Evolutionary conservation across 2,888 invertebrate species (phyloP).

Genomic region (Malacosoma neustria): DNA sequence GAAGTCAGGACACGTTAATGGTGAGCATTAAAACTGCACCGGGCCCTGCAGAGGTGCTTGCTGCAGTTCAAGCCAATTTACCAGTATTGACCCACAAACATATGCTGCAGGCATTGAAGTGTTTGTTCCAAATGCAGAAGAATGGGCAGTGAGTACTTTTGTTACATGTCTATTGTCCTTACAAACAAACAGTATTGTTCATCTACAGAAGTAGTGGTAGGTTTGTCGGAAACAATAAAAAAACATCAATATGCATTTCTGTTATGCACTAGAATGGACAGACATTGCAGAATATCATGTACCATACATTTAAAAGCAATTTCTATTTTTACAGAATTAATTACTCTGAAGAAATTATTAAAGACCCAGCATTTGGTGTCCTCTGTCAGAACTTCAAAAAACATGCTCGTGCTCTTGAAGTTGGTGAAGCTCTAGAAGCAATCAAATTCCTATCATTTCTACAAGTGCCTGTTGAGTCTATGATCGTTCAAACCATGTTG

Average conservation of each 20-base stretch:
- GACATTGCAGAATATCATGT: no score
- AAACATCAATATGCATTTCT: no score
- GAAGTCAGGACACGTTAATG: slow-evolving; percentile 56
- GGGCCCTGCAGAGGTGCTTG: slow-evolving; percentile 53
- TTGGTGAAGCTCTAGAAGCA: slow-evolving; percentile 72
- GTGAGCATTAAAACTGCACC: slow-evolving; percentile 54
- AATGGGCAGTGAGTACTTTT: slow-evolving; percentile 52
- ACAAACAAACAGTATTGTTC: no score
- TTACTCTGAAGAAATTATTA: slow-evolving; percentile 51
- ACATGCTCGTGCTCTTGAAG: slow-evolving; percentile 66
- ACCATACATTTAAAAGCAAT: slow-evolving; percentile 2
- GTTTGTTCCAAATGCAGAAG: slow-evolving; percentile 73
- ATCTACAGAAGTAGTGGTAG: no score
- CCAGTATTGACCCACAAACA: slow-evolving; percentile 67
- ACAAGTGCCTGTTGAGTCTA: slow-evolving; percentile 71
- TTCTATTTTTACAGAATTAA: slow-evolving; percentile 27
- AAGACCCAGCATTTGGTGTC: slow-evolving; percentile 71
- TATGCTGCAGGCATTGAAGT: slow-evolving; percentile 69
- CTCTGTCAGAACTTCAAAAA: slow-evolving; percentile 75
- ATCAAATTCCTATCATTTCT: slow-evolving; percentile 75
- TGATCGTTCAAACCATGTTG: slow-evolving; percentile 77
- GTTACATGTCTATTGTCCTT: no score
- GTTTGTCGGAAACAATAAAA: no score
- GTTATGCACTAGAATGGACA: no score
- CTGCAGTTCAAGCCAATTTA: slow-evolving; percentile 53